These are phyloP conservation scores for Anagrus nilaparvatae DNA, from an alignment of 1,140 invertebrate species.

Conservation along the genomic window DNA sequence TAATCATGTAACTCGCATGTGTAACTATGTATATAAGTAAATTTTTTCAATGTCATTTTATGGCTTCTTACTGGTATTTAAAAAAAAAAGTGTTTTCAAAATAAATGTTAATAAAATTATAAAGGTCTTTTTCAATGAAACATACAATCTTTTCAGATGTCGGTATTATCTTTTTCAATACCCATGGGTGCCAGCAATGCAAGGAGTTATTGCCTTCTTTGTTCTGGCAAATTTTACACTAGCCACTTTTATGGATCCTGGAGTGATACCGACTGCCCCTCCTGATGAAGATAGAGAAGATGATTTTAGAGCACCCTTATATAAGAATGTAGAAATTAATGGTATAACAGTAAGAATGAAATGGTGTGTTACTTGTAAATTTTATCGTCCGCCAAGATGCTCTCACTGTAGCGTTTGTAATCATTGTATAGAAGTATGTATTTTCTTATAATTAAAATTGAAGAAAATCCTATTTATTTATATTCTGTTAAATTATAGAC, in stretches of 20 bases:
- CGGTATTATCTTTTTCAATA: conserved; percentile 70
- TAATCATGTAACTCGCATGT: no score
- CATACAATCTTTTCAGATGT: conserved; percentile 59
- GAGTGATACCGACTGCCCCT: conserved; percentile 90
- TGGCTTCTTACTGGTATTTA: no score
- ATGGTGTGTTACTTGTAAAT: conserved; percentile 99
- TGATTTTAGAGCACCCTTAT: conserved; percentile 93
- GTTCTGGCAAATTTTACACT: conserved; percentile 96
- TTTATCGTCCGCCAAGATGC: conserved; percentile 96
- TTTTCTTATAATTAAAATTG: not conserved
- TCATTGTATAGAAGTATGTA: conserved; percentile 89
- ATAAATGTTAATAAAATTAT: no score
- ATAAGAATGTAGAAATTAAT: conserved; percentile 97
- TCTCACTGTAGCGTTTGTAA: conserved; percentile 99
- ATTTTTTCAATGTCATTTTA: no score
- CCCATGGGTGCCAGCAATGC: conserved; percentile 83
- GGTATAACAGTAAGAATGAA: conserved; percentile 98
- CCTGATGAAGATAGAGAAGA: conserved; percentile 95
- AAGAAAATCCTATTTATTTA: conserved; percentile 5
- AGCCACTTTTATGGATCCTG: conserved; percentile 99
- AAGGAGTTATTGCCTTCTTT: conserved; percentile 92
- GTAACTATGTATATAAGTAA: no score
- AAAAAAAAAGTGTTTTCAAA: no score
- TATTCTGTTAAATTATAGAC: conserved; percentile 62
- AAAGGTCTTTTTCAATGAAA: not conserved